These are phyloP conservation scores for Drosophila arawakana DNA, from an alignment of 1,140 invertebrate genomes.

Conservation along the genomic window DNA sequence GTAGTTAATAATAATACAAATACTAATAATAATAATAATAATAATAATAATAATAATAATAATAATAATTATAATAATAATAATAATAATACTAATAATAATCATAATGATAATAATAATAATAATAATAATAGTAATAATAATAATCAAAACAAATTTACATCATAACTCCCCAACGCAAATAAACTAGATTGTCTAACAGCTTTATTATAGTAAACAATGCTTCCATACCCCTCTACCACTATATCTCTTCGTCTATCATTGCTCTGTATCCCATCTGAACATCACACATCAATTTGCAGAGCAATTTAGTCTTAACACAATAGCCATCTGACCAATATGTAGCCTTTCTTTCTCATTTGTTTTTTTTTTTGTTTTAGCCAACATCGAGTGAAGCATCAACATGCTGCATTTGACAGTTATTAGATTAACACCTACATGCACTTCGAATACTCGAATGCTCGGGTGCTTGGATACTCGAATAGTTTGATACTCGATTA, in stretches of 20 bases:
- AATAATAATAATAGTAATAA: too few relatives aligned
- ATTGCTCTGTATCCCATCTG: not conserved
- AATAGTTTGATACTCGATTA: constrained; percentile 63
- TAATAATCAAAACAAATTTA: too few relatives aligned
- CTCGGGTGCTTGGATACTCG: not conserved
- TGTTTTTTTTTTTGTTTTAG: too few relatives aligned
- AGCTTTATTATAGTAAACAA: too few relatives aligned
- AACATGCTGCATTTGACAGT: constrained; percentile 76
- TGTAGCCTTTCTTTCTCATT: constrained; percentile 12
- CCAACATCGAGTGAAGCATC: constrained; percentile 42
- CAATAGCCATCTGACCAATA: constrained; percentile 38
- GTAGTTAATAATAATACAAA: too few relatives aligned
- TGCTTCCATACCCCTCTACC: not conserved
- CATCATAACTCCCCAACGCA: too few relatives aligned
- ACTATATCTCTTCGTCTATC: not conserved
- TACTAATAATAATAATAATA: too few relatives aligned
- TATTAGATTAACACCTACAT: constrained; percentile 80
- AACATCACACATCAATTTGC: constrained; percentile 37
- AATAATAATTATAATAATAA: too few relatives aligned
- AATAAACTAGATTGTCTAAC: too few relatives aligned
- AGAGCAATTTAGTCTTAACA: constrained; percentile 37
- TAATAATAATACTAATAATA: too few relatives aligned
- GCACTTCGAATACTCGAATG: constrained; percentile 2
- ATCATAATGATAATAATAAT: too few relatives aligned
- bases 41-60: too few relatives aligned